Percentiles rank a stretch among this genome's conserved stretches.
Conservation (phyloP, 1,140 invertebrate species). For the Drosophila malerkotliana region DNA sequence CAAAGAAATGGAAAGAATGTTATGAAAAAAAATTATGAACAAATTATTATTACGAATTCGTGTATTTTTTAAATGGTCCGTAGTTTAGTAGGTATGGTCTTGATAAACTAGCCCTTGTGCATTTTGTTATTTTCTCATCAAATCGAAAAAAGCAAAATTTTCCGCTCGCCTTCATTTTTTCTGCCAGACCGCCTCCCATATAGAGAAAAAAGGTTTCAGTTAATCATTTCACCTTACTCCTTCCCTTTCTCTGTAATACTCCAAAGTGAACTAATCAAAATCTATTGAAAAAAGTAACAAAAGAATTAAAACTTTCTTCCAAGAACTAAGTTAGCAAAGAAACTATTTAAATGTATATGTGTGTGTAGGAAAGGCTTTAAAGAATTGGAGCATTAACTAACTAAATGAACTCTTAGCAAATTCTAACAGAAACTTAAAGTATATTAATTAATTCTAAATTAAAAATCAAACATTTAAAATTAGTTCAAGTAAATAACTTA, state of each 20-base stretch:
- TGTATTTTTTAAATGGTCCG: slow-evolving; percentile 74
- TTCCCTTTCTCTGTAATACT: slow-evolving; percentile 17
- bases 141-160: slow-evolving; percentile 7
- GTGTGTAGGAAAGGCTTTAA: slow-evolving; percentile 72
- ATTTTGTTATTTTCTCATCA: slow-evolving; percentile 24
- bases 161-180: slow-evolving; percentile 11
- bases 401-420: slow-evolving; percentile 72
- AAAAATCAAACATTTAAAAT: slow-evolving; percentile 77
- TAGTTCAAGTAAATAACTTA: slow-evolving; percentile 58
- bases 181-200: neutral
- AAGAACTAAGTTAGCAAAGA: slow-evolving; percentile 71
- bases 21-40: slow-evolving; percentile 20
- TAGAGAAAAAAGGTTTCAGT: slow-evolving; percentile 59
- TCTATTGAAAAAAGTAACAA: slow-evolving; percentile 44
- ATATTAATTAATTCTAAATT: slow-evolving; percentile 77
- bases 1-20: neutral
- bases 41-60: slow-evolving; percentile 45
- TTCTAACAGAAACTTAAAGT: slow-evolving; percentile 77
- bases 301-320: slow-evolving; percentile 69
- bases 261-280: slow-evolving; percentile 68
- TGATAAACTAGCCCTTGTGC: slow-evolving; percentile 32
- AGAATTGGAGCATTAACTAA: slow-evolving; percentile 54
- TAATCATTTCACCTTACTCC: slow-evolving; percentile 31
- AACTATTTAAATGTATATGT: slow-evolving; percentile 72
- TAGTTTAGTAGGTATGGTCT: slow-evolving; percentile 68